Evolutionary conservation across 1,140 invertebrate genomes (phyloP), one percentile per base, ranked within the genome.

Genomic region (Leptinotarsa lineolata): DNA sequence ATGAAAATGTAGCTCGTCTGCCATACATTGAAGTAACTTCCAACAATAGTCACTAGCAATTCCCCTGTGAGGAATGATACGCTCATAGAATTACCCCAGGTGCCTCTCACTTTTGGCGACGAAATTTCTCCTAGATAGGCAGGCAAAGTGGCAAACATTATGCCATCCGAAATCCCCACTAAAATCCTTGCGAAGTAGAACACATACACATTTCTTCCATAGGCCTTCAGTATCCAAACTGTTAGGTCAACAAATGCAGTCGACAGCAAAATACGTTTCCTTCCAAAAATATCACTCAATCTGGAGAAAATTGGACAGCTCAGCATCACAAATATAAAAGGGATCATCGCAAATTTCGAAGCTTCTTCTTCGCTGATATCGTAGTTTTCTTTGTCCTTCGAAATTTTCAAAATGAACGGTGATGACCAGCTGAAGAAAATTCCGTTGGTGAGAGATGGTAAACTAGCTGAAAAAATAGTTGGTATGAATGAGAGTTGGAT

Each of bases 11-110:
- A 77, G 21, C 70, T 70, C 5, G 76, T 69, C 54, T 22, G 61
- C 63, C 21, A 13, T 6, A 79, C 73, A 65, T 54, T 59, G 2
- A 67, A 68, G 61, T 73, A 79, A 61, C 76, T 76, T 2, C 75
- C 75, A 12, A 76, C 21, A 4, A 59, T 48, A 2, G 88, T 89
- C 58, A 86, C 81, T 8, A 74, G 44, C 13, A 82, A 64, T 60
- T 88, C 86, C 5, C 86, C 86, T 44, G 89, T 83, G 63, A 86
- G 85, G 6, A 85, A 77, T 13, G 86, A 84, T 8, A 84, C 72
- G 3, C 80, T 84, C 87, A 76, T 87, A 85, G 22, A 86, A 2
- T 88, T 79, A 60, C 80, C 81, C 74, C 76, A 81, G 15, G 58
- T 76, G 2, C 79, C 78, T 24, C 81, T 73, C 4, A 82, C 74